These are phyloP conservation scores for Shinisaurus crocodilurus DNA, from an alignment of 2,113 vertebrate species.

Conservation along the genomic window DNA sequence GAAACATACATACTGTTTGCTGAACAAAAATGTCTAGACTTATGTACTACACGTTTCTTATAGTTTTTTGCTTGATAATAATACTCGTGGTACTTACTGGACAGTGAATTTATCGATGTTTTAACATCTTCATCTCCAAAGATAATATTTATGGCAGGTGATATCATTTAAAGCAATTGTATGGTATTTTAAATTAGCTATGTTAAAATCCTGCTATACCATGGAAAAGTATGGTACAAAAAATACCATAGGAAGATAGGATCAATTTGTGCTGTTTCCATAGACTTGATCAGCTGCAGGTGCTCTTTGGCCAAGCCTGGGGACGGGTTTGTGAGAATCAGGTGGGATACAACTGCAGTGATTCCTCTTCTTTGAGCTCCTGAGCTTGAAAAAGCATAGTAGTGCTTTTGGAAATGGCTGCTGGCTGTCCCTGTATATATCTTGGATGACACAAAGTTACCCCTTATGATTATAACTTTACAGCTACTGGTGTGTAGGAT, in stretches of 20 bases:
- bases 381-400: neutral
- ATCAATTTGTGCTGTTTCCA: neutral
- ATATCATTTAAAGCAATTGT: neutral
- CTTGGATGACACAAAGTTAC: neutral
- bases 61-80: neutral
- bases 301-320: too few species aligned
- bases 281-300: neutral
- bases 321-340: neutral
- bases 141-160: neutral
- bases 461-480: neutral
- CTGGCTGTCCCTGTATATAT: neutral
- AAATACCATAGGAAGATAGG: neutral
- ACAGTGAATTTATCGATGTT: neutral
- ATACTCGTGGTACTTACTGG: neutral
- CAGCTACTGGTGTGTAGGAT: neutral
- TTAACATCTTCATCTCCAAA: neutral
- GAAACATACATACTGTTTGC: fast-evolving
- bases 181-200: neutral
- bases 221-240: neutral
- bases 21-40: neutral
- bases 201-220: neutral
- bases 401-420: neutral
- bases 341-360: neutral
- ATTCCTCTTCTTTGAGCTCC: neutral
- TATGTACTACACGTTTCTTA: neutral